Conservation (phyloP, 2,888 invertebrate species). For the Magallana nippona region DNA sequence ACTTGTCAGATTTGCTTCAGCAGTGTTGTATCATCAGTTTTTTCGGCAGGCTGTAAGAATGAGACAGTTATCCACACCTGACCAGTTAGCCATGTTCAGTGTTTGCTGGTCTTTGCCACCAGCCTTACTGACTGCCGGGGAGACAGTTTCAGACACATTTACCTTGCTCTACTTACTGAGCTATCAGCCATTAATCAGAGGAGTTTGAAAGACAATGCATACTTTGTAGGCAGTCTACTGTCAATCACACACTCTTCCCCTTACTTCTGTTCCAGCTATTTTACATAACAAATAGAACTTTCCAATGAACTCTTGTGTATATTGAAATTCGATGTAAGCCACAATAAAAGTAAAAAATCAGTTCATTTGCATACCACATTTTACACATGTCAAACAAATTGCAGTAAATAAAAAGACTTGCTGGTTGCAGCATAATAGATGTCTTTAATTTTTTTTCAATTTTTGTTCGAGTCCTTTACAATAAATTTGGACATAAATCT, state of each 20-base stretch:
- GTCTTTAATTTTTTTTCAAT: no score
- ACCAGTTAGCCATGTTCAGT: not conserved
- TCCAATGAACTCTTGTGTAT: not conserved
- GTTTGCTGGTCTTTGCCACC: not conserved
- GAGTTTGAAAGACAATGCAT: not conserved
- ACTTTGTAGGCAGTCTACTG: not conserved
- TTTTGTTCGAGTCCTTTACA: no score
- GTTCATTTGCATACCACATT: no score
- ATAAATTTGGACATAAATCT: no score
- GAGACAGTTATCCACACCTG: not conserved
- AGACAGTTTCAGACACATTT: not conserved
- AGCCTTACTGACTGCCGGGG: not conserved
- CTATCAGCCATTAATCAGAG: constrained; percentile 1
- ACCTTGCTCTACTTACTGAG: constrained; percentile 9
- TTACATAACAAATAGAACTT: constrained; percentile 11
- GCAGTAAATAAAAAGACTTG: no score
- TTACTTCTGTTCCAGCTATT: not conserved
- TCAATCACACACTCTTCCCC: not conserved
- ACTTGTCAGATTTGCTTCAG: no score
- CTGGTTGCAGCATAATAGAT: no score
- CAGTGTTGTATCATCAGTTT: not conserved
- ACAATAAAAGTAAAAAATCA: no score
- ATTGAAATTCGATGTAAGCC: not conserved
- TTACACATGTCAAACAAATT: no score
- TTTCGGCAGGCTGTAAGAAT: not conserved